A percentile compares a stretch with the other conserved stretches of the same genome.
phyloP scores from a whole-genome alignment of 2,797 vertebrate genomes.

The Telmatherina bonti region DNA sequence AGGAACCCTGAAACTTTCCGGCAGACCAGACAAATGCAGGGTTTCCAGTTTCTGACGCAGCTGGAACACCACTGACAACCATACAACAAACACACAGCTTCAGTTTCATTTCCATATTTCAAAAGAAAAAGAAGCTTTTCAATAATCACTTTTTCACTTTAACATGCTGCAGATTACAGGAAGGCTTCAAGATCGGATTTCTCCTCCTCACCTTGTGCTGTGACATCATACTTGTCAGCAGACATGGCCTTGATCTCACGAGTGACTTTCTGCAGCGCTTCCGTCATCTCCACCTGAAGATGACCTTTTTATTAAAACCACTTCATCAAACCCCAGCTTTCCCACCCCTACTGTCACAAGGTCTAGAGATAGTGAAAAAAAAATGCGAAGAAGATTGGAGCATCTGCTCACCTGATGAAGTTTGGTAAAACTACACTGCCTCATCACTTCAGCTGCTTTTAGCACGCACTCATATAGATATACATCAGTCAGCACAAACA shows the following conservation, averaged over 20 bases:
- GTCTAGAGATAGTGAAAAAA: neutral
- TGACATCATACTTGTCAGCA: constrained; percentile 95
- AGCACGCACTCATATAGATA: neutral
- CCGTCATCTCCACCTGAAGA: constrained; percentile 89
- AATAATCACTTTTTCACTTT: too few species aligned
- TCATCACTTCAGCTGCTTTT: too few species aligned
- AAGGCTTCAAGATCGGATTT: neutral
- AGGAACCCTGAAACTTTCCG: constrained; percentile 92
- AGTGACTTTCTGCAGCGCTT: constrained; percentile 94
- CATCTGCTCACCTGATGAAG: neutral
- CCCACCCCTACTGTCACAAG: neutral
- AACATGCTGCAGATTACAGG: neutral
- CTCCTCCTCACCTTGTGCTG: constrained; percentile 89
- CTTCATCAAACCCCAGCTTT: too few species aligned
- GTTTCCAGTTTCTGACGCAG: constrained; percentile 95
- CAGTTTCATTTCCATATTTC: neutral
- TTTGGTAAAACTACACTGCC: neutral
- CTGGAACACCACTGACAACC: constrained; percentile 89
- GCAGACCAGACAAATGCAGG: constrained; percentile 89
- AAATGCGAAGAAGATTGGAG: neutral
- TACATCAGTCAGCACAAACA: neutral
- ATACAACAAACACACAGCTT: neutral
- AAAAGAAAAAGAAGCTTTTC: too few species aligned
- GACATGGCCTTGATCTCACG: constrained; percentile 94
- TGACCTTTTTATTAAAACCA: neutral